Base-by-base conservation (phyloP, 30 jellyfish, hydroid and myxozoan genomes). In the Clytia hemisphaerica region DNA sequence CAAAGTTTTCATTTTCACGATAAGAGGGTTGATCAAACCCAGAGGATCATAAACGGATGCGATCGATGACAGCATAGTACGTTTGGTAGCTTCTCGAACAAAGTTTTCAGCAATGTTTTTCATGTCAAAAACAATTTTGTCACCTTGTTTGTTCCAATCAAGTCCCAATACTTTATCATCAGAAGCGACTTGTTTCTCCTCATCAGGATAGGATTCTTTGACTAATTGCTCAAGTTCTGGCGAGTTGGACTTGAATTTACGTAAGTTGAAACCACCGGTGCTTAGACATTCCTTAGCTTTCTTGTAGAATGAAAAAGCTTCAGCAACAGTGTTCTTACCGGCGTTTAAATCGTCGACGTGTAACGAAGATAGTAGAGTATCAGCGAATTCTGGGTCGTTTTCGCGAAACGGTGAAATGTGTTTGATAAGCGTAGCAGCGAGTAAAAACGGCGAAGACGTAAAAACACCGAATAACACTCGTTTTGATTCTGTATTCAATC, bases 401-500 rank as follows among this genome's bases (percentile, higher is more conserved):
- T 33, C 65, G 26, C 38, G 37, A 61, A 36, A 72, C 6, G 61
- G 27, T 44, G 72, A 68, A 46, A 65, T 38, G 59, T 80, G 94
- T 16, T 49, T 22, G 30, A 37, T 71, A 24, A 68, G 34, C n/a
- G 78, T 72, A 5, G 82, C 93, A 45, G 59, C 59, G n/a, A 80
- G 67, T 9, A 71, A 68, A 58, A 80, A 80, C 4, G 94, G 83
- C 6, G 83, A 33, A 32, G 88, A 58, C 0, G 73, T 72, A n/a
- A n/a, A n/a, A 29, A 82, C 84, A 1, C 94, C 88, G 31, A 71
- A 72, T 24, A 72, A 68, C 29, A 82, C 92, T 25, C 92, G 50
- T 16, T 80, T 26, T 64, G n/a, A 47, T 65, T 34, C 94, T 35
- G 47, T 82, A 82, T 15, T 21, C 46, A 24, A 26, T 35, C 4